Evolutionary conservation across 2,797 vertebrate species (phyloP), one percentile per base, ranked within the genome.

Genomic region (Sarcophilus harrisii): DNA sequence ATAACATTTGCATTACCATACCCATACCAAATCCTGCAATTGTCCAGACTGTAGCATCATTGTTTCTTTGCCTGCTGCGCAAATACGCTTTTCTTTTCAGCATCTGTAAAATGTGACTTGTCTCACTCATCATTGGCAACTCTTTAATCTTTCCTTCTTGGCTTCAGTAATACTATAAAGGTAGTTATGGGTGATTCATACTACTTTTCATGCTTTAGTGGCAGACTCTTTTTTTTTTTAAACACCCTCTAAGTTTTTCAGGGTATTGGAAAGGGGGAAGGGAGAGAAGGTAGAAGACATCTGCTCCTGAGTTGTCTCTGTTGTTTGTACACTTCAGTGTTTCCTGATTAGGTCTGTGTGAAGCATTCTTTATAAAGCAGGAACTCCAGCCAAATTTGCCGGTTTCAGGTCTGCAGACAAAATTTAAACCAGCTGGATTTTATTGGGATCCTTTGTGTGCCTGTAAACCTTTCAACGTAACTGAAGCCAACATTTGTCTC

Each of bases 341-440:
- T 97, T 98, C 96, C 96, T 97, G 94, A 97, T 97, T 97, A 96
- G 0, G 92, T 97, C 87, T 2, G 32, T 94, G 94, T 96, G 95
- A 97, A 97, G 87, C 96, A 92, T 96, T 98, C 97, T 95, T 93
- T 97, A 92, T 90, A 97, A 96, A 98, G 95, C 90, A 93, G 54
- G 66, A 96, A 96, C 62, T 28, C 94, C 93, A 94, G 97, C 97
- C 98, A 98, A 96, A 97, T 96, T 96, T 96, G 66, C 96, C 91
- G 92, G 81, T 94, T 97, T 97, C 96, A 95, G 97, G 94, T 97
- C 95, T 96, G 94, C 81, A 95, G 95, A 97, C 95, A 97, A 96
- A 98, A 98, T 98, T 96, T 94, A 94, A 98, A 97, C 96, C 98
- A 98, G 97, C 96, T 98, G 98, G 95, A n/a, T 96, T 97, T 97